Evolutionary conservation across 2,888 invertebrate genomes (phyloP).

Genomic region (Minunthozetes semirufus): DNA sequence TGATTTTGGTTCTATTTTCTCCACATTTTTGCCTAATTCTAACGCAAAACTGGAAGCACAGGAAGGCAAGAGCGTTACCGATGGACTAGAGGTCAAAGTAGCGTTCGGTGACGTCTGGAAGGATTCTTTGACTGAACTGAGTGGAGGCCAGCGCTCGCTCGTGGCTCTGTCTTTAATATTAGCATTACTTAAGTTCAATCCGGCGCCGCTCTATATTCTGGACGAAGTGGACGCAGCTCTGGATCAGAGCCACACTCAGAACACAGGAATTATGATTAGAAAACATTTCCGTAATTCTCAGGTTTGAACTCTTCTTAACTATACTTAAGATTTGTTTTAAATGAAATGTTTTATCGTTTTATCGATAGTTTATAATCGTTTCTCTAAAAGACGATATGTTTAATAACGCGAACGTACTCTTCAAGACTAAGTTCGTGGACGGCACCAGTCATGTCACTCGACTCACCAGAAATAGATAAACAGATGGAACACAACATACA

Average conservation of each 20-base stretch:
- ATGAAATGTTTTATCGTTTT: slow-evolving; percentile 21
- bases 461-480: slow-evolving; percentile 3
- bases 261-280: slow-evolving; percentile 91
- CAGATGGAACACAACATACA: not conserved
- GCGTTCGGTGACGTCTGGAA: slow-evolving; percentile 92
- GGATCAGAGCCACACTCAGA: slow-evolving; percentile 96
- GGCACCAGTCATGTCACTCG: slow-evolving; percentile 77
- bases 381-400: slow-evolving; percentile 99
- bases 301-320: slow-evolving; percentile 51
- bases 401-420: slow-evolving; percentile 95
- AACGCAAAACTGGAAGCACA: slow-evolving; percentile 74
- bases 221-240: slow-evolving; percentile 99
- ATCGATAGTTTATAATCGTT: slow-evolving; percentile 85
- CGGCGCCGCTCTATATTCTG: slow-evolving; percentile 95
- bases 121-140: slow-evolving; percentile 87
- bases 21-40: slow-evolving; percentile 80
- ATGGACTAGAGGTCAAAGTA: slow-evolving; percentile 71
- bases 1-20: slow-evolving; percentile 93
- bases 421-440: slow-evolving; percentile 86
- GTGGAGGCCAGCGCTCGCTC: slow-evolving; percentile 88
- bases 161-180: slow-evolving; percentile 93
- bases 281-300: slow-evolving; percentile 80
- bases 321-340: not conserved
- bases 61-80: slow-evolving; percentile 64
- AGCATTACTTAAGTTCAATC: slow-evolving; percentile 91